These are phyloP conservation scores for Prenolepis imparis DNA, from an alignment of 2,888 invertebrate species.

Conservation along the genomic window DNA sequence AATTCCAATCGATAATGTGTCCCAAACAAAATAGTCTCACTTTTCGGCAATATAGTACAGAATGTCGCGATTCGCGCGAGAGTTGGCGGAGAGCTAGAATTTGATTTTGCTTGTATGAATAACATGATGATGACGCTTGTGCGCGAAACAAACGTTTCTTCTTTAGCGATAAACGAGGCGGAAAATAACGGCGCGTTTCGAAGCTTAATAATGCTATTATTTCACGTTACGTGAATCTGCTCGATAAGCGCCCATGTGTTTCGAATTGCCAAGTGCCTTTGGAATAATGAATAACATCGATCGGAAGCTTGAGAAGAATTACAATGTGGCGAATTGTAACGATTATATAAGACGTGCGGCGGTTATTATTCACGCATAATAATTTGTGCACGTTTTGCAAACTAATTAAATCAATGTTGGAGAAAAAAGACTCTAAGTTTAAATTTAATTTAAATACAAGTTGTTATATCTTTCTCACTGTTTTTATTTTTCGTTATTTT, in stretches of 20 bases:
- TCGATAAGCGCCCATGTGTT: not conserved
- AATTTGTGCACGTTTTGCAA: not conserved
- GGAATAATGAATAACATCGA: not conserved
- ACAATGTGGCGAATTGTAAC: not conserved
- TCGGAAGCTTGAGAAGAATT: not conserved
- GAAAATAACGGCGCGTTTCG: not conserved
- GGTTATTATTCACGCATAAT: not conserved
- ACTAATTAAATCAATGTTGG: no score
- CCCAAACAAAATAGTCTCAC: not conserved
- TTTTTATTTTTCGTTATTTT: not conserved
- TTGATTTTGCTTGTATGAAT: conserved; percentile 64
- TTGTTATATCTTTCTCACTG: not conserved
- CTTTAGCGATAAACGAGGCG: conserved; percentile 1
- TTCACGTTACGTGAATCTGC: not conserved
- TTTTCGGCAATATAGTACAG: not conserved
- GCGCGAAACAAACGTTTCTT: conserved; percentile 39
- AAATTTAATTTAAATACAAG: conserved; percentile 6
- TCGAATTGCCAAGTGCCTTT: not conserved
- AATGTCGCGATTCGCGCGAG: not conserved
- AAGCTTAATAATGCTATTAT: conserved; percentile 1
- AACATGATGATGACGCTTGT: conserved; percentile 58
- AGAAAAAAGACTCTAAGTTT: not conserved
- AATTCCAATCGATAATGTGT: no score
- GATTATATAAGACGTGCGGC: not conserved
- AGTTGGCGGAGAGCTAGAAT: conserved; percentile 38